Base-by-base conservation (phyloP, 2,888 invertebrate genomes). In the Limnephilus lunatus region DNA sequence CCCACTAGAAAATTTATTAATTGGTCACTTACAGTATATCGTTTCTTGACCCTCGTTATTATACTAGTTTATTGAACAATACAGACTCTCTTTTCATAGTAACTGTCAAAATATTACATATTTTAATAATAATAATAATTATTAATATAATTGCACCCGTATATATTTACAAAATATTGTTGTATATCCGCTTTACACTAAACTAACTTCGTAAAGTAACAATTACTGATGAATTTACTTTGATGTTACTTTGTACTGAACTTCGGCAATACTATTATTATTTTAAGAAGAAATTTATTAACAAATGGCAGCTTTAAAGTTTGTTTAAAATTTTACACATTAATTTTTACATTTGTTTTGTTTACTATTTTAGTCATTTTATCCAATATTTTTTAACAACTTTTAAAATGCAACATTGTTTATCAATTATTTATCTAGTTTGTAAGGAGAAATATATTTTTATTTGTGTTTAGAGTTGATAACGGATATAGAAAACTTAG, bases 341-440 rank as follows among this genome's bases (percentile, higher is more conserved):
- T 68, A 68, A 68, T 68, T 68, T 68, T 68, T 68, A n/a, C 68
- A 68, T 25, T 19, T 68, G 68, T 68, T 68, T 68, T n/a, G 68
- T 68, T 68, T 68, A 68, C n/a, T n/a, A n/a, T 25, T 68, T 25
- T 68, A 68, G 25, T 68, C 68, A n/a, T n/a, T 68, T 68, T 25
- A 68, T 68, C 25, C 68, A 68, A 68, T 68, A 68, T 68, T 68
- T 68, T 53, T 68, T 68, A 68, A 68, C 68, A 68, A 68, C n/a
- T 68, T 68, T 68, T n/a, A 68, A 68, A 68, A 68, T 68, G 68
- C 68, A 68, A 68, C 68, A 68, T n/a, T 68, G 53, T 68, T 68
- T 68, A 9, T 68, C 68, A 68, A 68, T 39, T 39, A 68, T 68
- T 68, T 68, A 68, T 68, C 68, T 68, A 68, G 68, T 68, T 68